Conservation (phyloP, 2,113 vertebrate species). For the Thermophis baileyi region DNA sequence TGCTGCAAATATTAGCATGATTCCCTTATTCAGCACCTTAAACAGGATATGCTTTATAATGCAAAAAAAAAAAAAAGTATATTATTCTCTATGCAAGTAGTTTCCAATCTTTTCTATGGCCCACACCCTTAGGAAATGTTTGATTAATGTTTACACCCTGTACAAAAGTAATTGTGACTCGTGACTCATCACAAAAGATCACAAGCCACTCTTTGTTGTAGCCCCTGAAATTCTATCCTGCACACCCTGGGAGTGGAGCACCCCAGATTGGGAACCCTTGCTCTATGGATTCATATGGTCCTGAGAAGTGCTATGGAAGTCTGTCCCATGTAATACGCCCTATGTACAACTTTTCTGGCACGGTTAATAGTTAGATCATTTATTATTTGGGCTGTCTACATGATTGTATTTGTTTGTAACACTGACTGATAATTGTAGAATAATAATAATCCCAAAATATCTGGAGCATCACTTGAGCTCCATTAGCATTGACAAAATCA, state of each 20-base stretch:
- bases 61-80: background rate
- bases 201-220: background rate
- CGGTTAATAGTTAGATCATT: background rate
- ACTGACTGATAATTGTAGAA: background rate
- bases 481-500: background rate
- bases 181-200: background rate
- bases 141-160: background rate
- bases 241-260: background rate
- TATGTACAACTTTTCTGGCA: background rate
- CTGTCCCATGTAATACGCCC: background rate
- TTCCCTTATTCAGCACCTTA: background rate
- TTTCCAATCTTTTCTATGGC: background rate
- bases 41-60: background rate
- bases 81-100: background rate
- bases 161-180: background rate
- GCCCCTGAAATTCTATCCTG: background rate
- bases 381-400: background rate
- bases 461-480: background rate
- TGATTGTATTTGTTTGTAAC: background rate
- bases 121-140: background rate
- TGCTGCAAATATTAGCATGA: background rate
- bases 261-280: background rate
- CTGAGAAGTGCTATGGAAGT: background rate
- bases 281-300: background rate
- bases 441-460: background rate